Percentiles rank a stretch among this genome's conserved stretches.
Conservation (phyloP, 2,797 vertebrate species). For the Anomalospiza imberbis region DNA sequence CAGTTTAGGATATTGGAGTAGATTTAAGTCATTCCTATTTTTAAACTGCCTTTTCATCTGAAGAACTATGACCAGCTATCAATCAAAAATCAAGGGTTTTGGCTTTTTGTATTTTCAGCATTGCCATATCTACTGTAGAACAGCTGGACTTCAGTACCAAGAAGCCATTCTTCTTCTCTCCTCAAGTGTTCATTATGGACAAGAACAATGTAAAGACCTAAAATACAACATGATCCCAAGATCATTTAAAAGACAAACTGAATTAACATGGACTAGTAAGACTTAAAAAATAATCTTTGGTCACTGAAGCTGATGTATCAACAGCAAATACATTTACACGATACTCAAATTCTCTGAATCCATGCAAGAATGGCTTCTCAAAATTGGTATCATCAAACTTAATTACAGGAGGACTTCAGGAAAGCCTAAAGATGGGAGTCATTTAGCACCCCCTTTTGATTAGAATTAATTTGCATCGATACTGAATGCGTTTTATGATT, state of each 20-base stretch:
- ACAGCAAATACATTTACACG: neutral
- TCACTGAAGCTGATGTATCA: neutral
- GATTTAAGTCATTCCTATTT: constrained; percentile 53
- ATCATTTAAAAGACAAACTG: neutral
- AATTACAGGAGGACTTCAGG: constrained; percentile 4
- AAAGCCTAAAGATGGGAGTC: neutral
- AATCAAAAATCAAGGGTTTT: neutral
- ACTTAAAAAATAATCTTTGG: neutral
- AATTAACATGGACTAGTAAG: neutral
- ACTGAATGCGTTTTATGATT: neutral
- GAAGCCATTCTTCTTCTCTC: neutral
- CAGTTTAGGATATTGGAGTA: neutral
- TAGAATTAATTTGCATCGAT: neutral
- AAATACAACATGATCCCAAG: neutral
- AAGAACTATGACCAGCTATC: neutral
- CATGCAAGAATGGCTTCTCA: neutral
- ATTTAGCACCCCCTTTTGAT: neutral
- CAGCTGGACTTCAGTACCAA: neutral
- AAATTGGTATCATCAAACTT: neutral
- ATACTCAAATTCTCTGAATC: neutral
- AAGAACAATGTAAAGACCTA: neutral
- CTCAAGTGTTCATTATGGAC: neutral
- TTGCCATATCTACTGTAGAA: neutral
- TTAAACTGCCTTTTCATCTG: constrained; percentile 7
- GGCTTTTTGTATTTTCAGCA: neutral